Evolutionary conservation across 1,140 invertebrate genomes (phyloP).

Genomic region (Penaeus japonicus): DNA sequence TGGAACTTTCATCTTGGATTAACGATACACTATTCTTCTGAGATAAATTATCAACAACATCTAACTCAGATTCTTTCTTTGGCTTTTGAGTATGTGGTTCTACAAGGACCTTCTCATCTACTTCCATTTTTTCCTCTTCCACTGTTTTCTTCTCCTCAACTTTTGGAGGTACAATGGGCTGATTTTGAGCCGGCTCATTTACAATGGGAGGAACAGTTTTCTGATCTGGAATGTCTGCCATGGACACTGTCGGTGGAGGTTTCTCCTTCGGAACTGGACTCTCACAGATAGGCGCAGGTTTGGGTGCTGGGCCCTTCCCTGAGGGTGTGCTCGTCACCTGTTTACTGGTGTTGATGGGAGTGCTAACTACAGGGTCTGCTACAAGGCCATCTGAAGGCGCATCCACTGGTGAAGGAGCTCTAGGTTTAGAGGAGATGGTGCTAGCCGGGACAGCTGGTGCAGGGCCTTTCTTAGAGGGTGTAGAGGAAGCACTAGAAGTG

Average conservation of each 20-base stretch:
- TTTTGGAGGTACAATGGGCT: background rate
- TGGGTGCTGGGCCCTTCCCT: constrained; percentile 35
- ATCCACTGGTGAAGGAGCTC: constrained; percentile 40
- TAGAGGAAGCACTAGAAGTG: constrained; percentile 45
- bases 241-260: background rate
- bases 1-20: background rate
- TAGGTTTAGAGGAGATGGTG: constrained; percentile 47
- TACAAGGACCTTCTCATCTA: background rate
- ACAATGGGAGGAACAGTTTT: constrained; percentile 30
- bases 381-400: constrained; percentile 17
- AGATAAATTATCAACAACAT: constrained; percentile 31
- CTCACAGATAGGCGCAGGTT: constrained; percentile 20
- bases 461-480: constrained; percentile 58
- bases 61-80: constrained; percentile 16
- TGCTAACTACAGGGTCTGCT: constrained; percentile 35
- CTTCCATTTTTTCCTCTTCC: constrained; percentile 29
- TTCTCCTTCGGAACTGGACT: constrained; percentile 31
- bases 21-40: background rate
- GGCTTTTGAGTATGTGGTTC: constrained; percentile 18
- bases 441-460: constrained; percentile 56
- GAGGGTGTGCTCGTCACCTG: constrained; percentile 33
- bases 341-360: background rate
- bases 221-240: constrained; percentile 29
- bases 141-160: background rate
- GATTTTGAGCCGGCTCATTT: background rate